phyloP scores from a whole-genome alignment of 2,797 vertebrate species.

The Anableps anableps region DNA sequence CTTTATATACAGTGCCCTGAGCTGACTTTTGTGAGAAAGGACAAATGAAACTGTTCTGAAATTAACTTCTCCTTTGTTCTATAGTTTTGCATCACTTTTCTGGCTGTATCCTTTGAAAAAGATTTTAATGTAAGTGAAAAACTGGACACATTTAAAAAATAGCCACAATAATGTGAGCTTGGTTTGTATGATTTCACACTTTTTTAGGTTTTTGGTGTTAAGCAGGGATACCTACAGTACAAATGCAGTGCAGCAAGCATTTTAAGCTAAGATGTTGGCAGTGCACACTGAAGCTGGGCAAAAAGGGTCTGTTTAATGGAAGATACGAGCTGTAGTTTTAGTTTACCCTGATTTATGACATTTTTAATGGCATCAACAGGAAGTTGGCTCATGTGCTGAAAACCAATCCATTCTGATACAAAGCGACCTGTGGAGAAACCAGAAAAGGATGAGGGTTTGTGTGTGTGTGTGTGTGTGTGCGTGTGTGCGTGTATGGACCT shows the following conservation, averaged over 20 bases:
- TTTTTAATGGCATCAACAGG: conserved; percentile 59
- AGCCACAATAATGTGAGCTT: neutral
- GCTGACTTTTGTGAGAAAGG: neutral
- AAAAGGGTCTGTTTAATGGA: conserved; percentile 37
- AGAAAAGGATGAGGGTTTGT: conserved; percentile 37
- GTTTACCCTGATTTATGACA: conserved; percentile 58
- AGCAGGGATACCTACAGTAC: neutral
- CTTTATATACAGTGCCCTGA: no score
- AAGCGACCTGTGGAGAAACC: conserved; percentile 58
- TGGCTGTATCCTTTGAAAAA: neutral
- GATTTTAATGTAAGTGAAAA: neutral
- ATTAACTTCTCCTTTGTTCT: neutral
- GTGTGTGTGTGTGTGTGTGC: conserved; percentile 5
- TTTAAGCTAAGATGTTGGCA: conserved; percentile 19
- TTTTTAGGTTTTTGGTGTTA: neutral
- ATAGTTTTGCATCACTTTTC: no score
- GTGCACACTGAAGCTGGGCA: conserved; percentile 18
- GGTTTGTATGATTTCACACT: neutral
- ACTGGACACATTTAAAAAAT: neutral
- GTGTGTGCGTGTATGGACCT: conserved; percentile 40
- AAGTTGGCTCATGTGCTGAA: conserved; percentile 54
- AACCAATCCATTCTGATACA: conserved; percentile 57
- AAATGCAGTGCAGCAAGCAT: neutral
- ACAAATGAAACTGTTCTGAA: neutral
- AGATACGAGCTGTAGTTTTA: conserved; percentile 30